Evolutionary conservation across 2,888 invertebrate genomes (phyloP), one percentile per base, ranked within the genome.

Genomic region (Ophion slaviceki): DNA sequence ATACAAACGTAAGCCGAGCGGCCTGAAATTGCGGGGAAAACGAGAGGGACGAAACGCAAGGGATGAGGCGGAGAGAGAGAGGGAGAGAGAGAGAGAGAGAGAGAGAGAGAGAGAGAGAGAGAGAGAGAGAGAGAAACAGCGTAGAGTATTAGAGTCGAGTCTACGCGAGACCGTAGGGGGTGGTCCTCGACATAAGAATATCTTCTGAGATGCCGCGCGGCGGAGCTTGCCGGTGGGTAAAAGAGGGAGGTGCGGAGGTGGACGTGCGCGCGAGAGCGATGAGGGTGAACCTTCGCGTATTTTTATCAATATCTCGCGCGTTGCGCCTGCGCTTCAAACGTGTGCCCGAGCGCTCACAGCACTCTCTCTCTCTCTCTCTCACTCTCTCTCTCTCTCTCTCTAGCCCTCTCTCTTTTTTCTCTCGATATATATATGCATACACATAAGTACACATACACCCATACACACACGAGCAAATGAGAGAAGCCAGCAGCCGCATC

Each of bases 231-330:
- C 88, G 88, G 86, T 87, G 53, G 70, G 32, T 47, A 74, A 64
- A 28, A 45, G 82, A 71, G 76, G 62, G 75, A 36, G 64, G 86
- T 84, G 87, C 84, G 85, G 87, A 90, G 89, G 88, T 89, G 90
- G 86, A 89, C 28, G 82, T 71, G 82, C 76, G 81, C 82, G 80
- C 72, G 84, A 74, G 78, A 71, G 80, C 84, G 81, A 24, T 90
- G 92, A 90, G 92, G 92, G 91, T 91, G 92, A 92, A 91, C 91
- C 92, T 90, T 91, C 91, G 91, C 92, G 92, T 92, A 93, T 93
- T 93, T 93, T 93, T 93, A 93, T 93, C 93, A 93, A 93, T 93
- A 93, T 93, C 92, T 93, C 90, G 91, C 90, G 88, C 90, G 91
- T 87, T 91, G 91, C 93, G 92, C 90, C 86, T 90, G 93, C 93